These are phyloP conservation scores for Vesta saturnalis DNA, from an alignment of 2,888 invertebrate species.

Conservation along the genomic window DNA sequence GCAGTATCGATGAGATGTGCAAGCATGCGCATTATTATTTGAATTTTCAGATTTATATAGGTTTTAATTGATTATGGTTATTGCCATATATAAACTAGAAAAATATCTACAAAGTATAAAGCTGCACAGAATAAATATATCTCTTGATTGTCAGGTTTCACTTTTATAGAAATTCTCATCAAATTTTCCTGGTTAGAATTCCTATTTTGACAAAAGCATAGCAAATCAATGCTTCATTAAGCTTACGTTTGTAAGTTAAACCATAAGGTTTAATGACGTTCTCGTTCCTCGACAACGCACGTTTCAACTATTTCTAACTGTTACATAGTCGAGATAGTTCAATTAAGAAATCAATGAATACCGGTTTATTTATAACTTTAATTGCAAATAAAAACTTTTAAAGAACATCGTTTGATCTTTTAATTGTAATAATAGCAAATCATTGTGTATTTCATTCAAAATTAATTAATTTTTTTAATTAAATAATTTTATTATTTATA, in stretches of 20 bases:
- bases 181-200: conserved; percentile 15
- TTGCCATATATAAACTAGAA: conserved; percentile 27
- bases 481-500: too few species aligned
- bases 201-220: conserved; percentile 34
- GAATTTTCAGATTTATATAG: conserved; percentile 45
- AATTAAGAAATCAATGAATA: conserved; percentile 34
- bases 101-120: conserved; percentile 7
- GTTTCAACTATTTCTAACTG: conserved; percentile 34
- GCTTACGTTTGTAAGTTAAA: conserved; percentile 32
- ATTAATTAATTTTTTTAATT: too few species aligned
- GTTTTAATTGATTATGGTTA: conserved; percentile 38
- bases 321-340: conserved; percentile 30
- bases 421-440: too few species aligned
- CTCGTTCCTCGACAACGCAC: conserved; percentile 29
- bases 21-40: conserved; percentile 51
- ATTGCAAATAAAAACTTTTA: not conserved
- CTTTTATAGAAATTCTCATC: too few species aligned
- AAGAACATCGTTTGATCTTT: too few species aligned
- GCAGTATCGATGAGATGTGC: conserved; percentile 51
- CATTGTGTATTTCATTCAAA: too few species aligned
- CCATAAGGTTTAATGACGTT: conserved; percentile 34
- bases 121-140: conserved; percentile 10
- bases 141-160: too few species aligned
- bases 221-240: conserved; percentile 31
- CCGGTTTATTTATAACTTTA: conserved; percentile 9